phyloP scores from a whole-genome alignment of 2,113 vertebrate genomes.

The Pachycephala philippinensis region DNA sequence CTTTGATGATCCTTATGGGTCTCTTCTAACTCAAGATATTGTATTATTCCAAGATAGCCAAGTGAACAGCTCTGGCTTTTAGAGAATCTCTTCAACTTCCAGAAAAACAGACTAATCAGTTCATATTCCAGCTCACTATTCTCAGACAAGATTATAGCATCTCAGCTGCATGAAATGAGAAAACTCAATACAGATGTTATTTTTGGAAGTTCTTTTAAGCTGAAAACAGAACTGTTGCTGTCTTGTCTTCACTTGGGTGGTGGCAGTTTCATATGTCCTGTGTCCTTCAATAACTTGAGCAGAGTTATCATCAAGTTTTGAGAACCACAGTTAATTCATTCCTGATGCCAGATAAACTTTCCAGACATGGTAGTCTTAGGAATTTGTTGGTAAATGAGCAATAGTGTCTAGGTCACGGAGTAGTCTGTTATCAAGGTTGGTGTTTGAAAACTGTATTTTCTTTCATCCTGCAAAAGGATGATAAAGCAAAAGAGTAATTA shows the following conservation, averaged over 20 bases:
- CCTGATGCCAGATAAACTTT: background rate
- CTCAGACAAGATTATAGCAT: background rate
- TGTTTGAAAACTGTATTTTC: background rate
- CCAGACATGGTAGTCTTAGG: background rate
- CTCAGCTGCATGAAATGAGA: background rate
- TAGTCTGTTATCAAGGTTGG: background rate
- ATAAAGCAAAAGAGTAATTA: background rate
- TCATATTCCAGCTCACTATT: fast-evolving
- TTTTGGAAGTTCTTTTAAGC: background rate
- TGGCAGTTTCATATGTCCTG: background rate
- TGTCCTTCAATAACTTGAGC: background rate
- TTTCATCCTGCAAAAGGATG: background rate
- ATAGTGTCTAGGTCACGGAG: background rate
- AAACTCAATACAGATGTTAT: background rate
- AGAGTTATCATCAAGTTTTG: background rate
- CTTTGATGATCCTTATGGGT: background rate
- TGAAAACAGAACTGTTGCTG: background rate
- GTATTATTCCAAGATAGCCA: background rate
- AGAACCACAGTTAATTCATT: background rate
- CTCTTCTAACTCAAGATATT: background rate
- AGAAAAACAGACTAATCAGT: background rate
- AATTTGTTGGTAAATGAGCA: background rate
- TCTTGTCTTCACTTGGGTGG: background rate
- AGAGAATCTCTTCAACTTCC: background rate
- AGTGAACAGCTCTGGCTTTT: background rate